Evolutionary conservation across 1,140 invertebrate genomes (phyloP), one percentile per base, ranked within the genome.

Genomic region (Drosophila punjabiensis): DNA sequence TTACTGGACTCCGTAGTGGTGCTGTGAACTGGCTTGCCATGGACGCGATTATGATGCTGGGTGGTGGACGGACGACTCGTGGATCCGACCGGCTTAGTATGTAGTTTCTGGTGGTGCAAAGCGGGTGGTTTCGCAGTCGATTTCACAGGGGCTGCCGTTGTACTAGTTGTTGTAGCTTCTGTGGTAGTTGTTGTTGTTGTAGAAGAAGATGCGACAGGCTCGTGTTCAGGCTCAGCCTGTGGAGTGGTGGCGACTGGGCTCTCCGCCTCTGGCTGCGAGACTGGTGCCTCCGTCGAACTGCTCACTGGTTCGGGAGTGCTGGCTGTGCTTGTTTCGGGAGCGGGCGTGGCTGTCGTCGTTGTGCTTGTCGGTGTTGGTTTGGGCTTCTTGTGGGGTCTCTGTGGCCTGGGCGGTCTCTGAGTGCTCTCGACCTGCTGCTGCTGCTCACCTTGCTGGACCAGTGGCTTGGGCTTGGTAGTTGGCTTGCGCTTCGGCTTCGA

Each of bases 401-500:
- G 74, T 24, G 74, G 78, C 4, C 75, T 79, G 48, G 78, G 33
- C 32, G 78, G 71, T 47, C 86, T 79, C 24, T 85, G 69, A 24
- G 55, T 59, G 50, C 37, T 64, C 50, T 69, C 45, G 66, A 69
- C 43, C 37, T 81, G 73, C n/a, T 66, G 56, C 35, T 79, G 68
- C 32, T 74, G 62, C n/a, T 43, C 20, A 58, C 30, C 37, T 33
- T 10, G 35, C 20, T 45, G 58, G 18, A 28, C 16, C 30, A 33
- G 50, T 6, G 84, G 73, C 32, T 70, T 82, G 0, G 88, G 90
- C 55, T 86, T 92, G 9, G 67, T 13, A 7, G 88, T 87, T 43
- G 91, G 91, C 50, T 92, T 92, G 1, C 91, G 84, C 18, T 92
- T 92, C 2, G 87, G 76, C 16, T 92, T 92, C 8, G 47, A 55